phyloP scores from a whole-genome alignment of 2,888 invertebrate species.

The Cryptocephalus moraei region DNA sequence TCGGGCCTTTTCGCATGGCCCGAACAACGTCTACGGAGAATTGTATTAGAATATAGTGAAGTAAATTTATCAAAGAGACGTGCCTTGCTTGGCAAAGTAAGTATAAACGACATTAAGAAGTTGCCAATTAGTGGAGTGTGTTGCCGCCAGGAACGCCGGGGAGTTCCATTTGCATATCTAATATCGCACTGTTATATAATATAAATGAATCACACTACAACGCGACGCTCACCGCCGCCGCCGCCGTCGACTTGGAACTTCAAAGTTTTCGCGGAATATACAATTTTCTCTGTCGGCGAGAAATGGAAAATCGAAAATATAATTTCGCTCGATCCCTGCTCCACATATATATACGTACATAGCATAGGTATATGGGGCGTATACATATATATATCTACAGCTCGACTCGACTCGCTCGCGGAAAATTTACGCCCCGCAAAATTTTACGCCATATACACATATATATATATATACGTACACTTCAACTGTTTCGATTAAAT shows the following conservation, averaged over 20 bases:
- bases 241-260: background rate
- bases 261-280: background rate
- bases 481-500: too few species aligned
- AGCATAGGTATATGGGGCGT: too few species aligned
- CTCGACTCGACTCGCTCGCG: too few species aligned
- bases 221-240: constrained; percentile 4
- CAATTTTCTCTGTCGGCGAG: too few species aligned
- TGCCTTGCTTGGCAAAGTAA: constrained; percentile 40
- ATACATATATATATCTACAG: too few species aligned
- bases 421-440: too few species aligned
- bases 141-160: constrained; percentile 30
- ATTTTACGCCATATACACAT: too few species aligned
- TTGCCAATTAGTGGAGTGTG: constrained; percentile 40
- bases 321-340: too few species aligned
- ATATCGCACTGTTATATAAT: constrained; percentile 38
- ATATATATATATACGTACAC: too few species aligned
- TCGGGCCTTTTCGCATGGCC: constrained; percentile 7
- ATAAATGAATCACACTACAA: constrained; percentile 29
- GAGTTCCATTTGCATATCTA: constrained; percentile 38
- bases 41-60: constrained; percentile 34
- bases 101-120: constrained; percentile 43
- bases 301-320: too few species aligned
- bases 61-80: constrained; percentile 40
- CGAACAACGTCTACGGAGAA: constrained; percentile 27
- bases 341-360: too few species aligned